Evolutionary conservation across 2,113 vertebrate genomes (phyloP).

Genomic region (Loxodonta africana): DNA sequence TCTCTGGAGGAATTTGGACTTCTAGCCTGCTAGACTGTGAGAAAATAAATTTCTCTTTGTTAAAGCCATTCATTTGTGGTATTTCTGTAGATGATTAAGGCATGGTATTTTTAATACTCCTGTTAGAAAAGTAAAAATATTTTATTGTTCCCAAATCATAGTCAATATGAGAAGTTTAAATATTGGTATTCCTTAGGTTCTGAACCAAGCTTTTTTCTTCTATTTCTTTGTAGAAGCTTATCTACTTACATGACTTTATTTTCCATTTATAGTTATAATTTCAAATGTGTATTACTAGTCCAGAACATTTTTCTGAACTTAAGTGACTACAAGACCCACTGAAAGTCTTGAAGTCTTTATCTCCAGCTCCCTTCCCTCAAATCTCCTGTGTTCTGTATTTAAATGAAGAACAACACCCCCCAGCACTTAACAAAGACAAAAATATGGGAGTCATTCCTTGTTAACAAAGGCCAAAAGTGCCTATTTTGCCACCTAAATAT

Average conservation of each 20-base stretch:
- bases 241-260: background rate
- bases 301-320: background rate
- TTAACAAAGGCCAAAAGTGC: background rate
- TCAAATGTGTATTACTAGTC: background rate
- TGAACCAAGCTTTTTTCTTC: background rate
- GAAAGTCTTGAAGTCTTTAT: background rate
- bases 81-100: too few relatives aligned
- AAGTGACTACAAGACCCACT: background rate
- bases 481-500: background rate
- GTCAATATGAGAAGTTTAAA: background rate
- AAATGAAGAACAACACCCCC: background rate
- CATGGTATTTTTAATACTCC: background rate
- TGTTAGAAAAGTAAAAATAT: background rate
- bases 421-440: background rate
- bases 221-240: background rate
- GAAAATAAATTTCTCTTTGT: too few relatives aligned
- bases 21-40: too few relatives aligned
- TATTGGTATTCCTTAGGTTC: background rate
- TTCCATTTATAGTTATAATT: background rate
- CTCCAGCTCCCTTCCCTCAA: background rate
- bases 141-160: constrained; percentile 26
- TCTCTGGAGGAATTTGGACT: too few relatives aligned
- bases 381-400: background rate
- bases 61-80: too few relatives aligned
- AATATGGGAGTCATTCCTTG: background rate